Conservation (phyloP, 1,140 invertebrate species). For the Odontomachus brunneus region DNA sequence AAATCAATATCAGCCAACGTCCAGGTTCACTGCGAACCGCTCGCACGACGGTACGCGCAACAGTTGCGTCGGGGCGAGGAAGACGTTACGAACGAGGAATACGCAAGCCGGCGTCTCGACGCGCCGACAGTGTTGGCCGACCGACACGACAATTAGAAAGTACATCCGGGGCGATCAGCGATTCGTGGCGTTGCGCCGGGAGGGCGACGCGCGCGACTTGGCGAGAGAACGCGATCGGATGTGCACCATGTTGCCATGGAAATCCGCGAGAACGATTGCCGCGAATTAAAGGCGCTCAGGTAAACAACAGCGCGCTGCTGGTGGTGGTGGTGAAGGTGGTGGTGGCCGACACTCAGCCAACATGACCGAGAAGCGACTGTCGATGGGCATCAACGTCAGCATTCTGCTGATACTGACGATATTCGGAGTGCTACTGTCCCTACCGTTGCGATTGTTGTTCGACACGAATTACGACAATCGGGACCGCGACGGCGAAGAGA, state of each 20-base stretch:
- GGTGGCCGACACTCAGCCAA: background rate
- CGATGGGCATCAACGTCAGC: constrained; percentile 78
- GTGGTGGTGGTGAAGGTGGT: too few species aligned
- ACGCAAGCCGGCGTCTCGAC: background rate
- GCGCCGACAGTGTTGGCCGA: background rate
- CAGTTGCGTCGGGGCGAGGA: constrained; percentile 73
- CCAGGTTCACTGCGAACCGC: constrained; percentile 68
- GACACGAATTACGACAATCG: constrained; percentile 72
- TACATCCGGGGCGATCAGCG: background rate
- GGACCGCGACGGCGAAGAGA: constrained; percentile 39
- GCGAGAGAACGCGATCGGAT: background rate
- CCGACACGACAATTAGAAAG: constrained; percentile 35
- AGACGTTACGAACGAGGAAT: constrained; percentile 42
- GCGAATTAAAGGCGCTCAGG: background rate
- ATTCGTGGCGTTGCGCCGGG: too few species aligned
- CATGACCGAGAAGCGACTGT: constrained; percentile 72
- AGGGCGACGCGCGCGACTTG: background rate
- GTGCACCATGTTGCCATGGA: constrained; percentile 5
- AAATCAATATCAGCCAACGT: constrained; percentile 80
- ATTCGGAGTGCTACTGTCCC: constrained; percentile 76
- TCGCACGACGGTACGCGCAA: constrained; percentile 75
- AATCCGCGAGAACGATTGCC: background rate
- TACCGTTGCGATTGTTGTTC: constrained; percentile 77
- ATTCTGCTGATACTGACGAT: constrained; percentile 77
- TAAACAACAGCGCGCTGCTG: constrained; percentile 12